These are phyloP conservation scores for Sipha maydis DNA, from an alignment of 2,888 invertebrate genomes.

Conservation along the genomic window DNA sequence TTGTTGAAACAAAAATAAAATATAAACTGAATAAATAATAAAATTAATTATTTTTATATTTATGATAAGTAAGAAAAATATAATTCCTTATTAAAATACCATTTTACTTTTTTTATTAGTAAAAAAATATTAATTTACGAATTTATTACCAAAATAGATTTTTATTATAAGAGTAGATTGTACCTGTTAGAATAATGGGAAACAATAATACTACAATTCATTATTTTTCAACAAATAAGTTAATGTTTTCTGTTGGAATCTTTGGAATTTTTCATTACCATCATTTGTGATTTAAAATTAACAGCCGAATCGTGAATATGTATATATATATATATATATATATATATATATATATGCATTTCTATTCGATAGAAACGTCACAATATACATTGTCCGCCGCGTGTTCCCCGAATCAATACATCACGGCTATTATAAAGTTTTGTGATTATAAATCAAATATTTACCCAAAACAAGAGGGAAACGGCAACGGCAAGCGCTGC, in stretches of 20 bases:
- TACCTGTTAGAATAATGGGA: too few relatives aligned
- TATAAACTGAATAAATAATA: background rate
- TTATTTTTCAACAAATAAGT: too few relatives aligned
- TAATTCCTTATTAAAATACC: too few relatives aligned
- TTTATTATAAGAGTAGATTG: too few relatives aligned
- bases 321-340: background rate
- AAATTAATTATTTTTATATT: background rate
- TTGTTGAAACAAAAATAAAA: background rate
- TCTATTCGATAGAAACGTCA: background rate
- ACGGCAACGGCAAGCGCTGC: background rate
- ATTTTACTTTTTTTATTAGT: too few relatives aligned
- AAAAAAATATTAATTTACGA: too few relatives aligned
- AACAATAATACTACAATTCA: too few relatives aligned
- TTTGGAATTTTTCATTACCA: too few relatives aligned
- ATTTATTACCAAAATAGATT: too few relatives aligned
- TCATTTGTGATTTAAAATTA: too few relatives aligned
- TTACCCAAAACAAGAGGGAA: background rate
- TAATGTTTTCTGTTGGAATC: too few relatives aligned
- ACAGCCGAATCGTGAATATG: background rate
- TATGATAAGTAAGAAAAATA: background rate
- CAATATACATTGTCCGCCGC: background rate
- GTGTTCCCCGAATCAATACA: background rate
- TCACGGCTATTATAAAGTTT: background rate
- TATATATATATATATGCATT: background rate
- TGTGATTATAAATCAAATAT: conserved; percentile 10